Base-by-base conservation (phyloP, 2,113 vertebrate genomes). In the Calypte anna region DNA sequence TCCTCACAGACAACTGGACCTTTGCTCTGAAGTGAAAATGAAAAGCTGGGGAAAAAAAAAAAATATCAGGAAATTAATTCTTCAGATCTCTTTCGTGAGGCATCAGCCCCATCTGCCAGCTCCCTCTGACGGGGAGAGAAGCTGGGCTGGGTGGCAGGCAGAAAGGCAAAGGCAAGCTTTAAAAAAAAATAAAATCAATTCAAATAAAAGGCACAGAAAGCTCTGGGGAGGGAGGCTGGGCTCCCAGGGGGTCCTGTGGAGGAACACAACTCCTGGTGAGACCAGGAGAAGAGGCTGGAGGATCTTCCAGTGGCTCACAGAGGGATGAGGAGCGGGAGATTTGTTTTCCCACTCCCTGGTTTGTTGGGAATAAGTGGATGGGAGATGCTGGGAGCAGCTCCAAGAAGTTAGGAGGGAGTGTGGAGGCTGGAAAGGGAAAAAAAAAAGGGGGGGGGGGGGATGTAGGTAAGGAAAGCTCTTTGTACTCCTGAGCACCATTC, bases 21-120 rank as follows among this genome's bases (percentile, higher is more conserved):
- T 96, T 91, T 96, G 95, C 93, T 96, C 96, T 96, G 95, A 94
- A 96, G 90, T 91, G 93, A 94, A 96, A 97, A 97, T 96, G 90
- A 96, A 96, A 96, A 97, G 93, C 91, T 40, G 21, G 36, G 76
- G 55, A 9, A 46, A 58, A n/a, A 28, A 66, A 88, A 89, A 92
- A 83, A 33, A 72, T 48, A 58, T 18, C 4, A 40, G 88, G 91
- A 93, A 96, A 93, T 80, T 82, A 96, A 96, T 97, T 91, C 90
- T 92, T 97, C 90, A 94, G 95, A 96, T 96, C 93, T 96, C 44
- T 80, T 95, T 57, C 22, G 1, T 51, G 85, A 93, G 68, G 93
- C 76, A 11, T 90, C 91, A 53, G 58, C 87, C 90, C 94, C 91
- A 94, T 92, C 91, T 92, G 94, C 54, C 91, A 95, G 91, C 82